These are phyloP conservation scores for Cygnus atratus DNA, from an alignment of 2,113 vertebrate species.

Conservation along the genomic window DNA sequence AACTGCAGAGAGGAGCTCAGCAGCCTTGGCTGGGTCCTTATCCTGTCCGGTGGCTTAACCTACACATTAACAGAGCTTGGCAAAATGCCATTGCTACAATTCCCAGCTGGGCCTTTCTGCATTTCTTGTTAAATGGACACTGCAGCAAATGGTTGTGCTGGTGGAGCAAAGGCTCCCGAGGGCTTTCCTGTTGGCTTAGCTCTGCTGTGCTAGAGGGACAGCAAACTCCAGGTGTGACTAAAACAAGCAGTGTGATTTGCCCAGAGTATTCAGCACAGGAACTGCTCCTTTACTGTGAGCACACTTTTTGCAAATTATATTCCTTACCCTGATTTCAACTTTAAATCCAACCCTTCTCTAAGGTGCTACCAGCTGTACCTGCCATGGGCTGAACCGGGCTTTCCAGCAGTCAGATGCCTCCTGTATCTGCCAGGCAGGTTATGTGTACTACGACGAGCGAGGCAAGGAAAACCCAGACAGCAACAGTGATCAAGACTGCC, in stretches of 20 bases:
- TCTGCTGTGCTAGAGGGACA: not conserved
- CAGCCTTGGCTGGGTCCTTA: not conserved
- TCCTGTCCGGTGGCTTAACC: not conserved
- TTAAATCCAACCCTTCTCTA: not conserved
- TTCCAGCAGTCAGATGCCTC: constrained; percentile 91
- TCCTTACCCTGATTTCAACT: not conserved
- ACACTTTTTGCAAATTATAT: fast-evolving
- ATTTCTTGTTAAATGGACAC: not conserved
- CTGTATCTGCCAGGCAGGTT: constrained; percentile 88
- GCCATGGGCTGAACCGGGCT: constrained; percentile 85
- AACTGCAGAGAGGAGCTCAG: not conserved
- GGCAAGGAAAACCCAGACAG: constrained; percentile 77
- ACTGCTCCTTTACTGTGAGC: not conserved
- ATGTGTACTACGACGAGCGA: constrained; percentile 84
- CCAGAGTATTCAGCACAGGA: not conserved
- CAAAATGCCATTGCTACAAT: not conserved
- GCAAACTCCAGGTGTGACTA: not conserved
- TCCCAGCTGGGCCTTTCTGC: not conserved
- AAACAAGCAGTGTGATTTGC: not conserved
- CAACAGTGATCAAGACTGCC: constrained; percentile 85
- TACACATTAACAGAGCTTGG: not conserved
- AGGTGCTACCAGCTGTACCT: constrained; percentile 86
- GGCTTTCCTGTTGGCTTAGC: not conserved
- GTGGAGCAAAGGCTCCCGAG: not conserved
- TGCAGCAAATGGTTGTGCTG: not conserved